Base-by-base conservation (phyloP, 2,113 vertebrate species). In the Benitochromis conjunctus region DNA sequence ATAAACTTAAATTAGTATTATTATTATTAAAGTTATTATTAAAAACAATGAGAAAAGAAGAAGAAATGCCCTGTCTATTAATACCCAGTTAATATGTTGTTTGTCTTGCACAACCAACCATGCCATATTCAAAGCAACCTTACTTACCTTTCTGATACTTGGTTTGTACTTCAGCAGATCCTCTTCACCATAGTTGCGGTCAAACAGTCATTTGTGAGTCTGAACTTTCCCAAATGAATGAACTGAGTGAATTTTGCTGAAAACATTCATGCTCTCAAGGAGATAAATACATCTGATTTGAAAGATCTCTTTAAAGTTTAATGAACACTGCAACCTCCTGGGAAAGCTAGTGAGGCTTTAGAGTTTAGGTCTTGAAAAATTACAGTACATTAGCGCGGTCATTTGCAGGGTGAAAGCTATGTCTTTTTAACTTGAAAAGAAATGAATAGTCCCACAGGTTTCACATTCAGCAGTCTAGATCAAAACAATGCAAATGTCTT, bases 251-350 rank as follows among this genome's bases (percentile, higher is more conserved):
- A 62, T n/a, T 80, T 80, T 74, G 9, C 48, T 64, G 24, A 38
- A 82, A 87, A 79, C 57, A 43, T 80, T 41, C 31, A 31, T 69
- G 6, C 12, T 38, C 46, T 71, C 31, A 57, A 54, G 51, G 48
- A 56, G 60, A 81, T 58, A 29, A 57, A 79, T 80, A 78, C 29
- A 81, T 89, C 84, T 79, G 7, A 66, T 79, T 89, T 85, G 81
- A 82, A 87, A 80, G 58, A 81, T 36, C 36, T 41, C 53, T 79
- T 82, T 58, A 78, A 62, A 29, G 54, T 85, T 80, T 83, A 82
- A 86, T 77, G 56, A 82, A 41, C 8, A 53, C 2, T 26, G 6
- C 53, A 29, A 7, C 81, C 85, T 85, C 24, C 24, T 58, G 80
- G 82, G 80, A 58, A 24, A 36, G 21, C 87, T 41, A 26, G 38